Base-by-base conservation (phyloP, 2,888 invertebrate species). In the Tanypteryx hageni region DNA sequence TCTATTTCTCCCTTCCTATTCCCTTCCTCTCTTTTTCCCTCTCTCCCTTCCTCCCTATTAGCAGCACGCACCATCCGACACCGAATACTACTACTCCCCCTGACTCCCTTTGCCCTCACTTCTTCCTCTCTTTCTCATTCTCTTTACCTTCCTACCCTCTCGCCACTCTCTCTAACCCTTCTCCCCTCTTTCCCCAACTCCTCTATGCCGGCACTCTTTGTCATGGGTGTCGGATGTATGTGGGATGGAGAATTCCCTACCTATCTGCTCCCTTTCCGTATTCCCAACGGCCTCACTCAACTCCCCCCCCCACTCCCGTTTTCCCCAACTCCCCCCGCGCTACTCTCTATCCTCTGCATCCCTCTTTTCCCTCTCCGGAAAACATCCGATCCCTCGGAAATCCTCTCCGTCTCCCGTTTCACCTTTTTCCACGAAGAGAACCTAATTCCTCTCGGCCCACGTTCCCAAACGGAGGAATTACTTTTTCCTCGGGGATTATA, bases 1-100 rank as follows among this genome's bases (percentile, higher is more conserved):
- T 18, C 3, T 57, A 16, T 27, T 82, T 22, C 92, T 56, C 58
- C 27, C 94, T 94, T 94, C 94, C 94, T 93, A 93, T 93, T 92
- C 93, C 94, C 94, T 94, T 94, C 93, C 93, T 94, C 94, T 94
- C 94, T 94, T 94, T 93, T 94, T 94, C 94, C 94, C 94, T 94
- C 94, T 94, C 94, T 94, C 93, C 44, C 18, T 76, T 22, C 86
- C 85, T 22, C 59, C 58, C 92, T 92, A 84, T 92, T 92, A 57
- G 85, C 83, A 85, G 82, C 85, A 93, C 92, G 85, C 92, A 82
- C 92, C 82, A 92, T 92, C 92, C 92, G 92, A 94, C 94, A 94
- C 94, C 93, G 94, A 93, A 92, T 89, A 93, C 76, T 58, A 56
- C 91, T 31, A 27, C 92, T 7, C 18, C 83, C 56, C 27, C 31